phyloP scores from a whole-genome alignment of 1,140 invertebrate genomes.

The Maniola jurtina region DNA sequence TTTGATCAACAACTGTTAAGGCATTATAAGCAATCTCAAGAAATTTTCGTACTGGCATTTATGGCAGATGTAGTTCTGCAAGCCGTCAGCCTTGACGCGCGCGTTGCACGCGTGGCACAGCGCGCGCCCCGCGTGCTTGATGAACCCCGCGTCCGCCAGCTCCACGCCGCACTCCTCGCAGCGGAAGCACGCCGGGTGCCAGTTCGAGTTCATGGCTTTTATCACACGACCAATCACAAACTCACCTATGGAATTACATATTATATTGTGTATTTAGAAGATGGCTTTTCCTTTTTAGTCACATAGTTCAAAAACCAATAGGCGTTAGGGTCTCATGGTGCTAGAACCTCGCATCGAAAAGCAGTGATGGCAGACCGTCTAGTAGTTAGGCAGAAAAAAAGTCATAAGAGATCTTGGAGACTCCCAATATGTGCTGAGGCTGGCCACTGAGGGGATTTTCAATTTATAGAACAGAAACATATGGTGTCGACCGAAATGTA shows the following conservation, averaged over 20 bases:
- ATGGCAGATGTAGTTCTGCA: constrained; percentile 98
- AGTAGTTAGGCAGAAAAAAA: neutral
- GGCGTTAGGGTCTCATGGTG: neutral
- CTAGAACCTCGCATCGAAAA: too few relatives aligned
- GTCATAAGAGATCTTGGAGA: neutral
- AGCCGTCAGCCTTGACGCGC: constrained; percentile 94
- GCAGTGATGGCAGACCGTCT: too few relatives aligned
- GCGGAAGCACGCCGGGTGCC: constrained; percentile 98
- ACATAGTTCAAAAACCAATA: neutral
- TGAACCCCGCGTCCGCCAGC: constrained; percentile 98
- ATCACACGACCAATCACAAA: constrained; percentile 99
- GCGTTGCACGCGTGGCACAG: constrained; percentile 99
- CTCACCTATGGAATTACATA: constrained; percentile 81
- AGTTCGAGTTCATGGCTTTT: constrained; percentile 99
- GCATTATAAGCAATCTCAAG: constrained; percentile 19
- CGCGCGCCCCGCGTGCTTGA: constrained; percentile 95
- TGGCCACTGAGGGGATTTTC: too few relatives aligned
- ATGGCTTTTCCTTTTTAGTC: neutral
- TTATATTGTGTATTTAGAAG: neutral
- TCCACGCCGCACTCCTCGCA: constrained; percentile 95
- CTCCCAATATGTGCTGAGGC: too few relatives aligned
- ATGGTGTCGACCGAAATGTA: too few relatives aligned
- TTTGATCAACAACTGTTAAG: neutral
- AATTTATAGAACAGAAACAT: too few relatives aligned
- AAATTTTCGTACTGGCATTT: constrained; percentile 99